These are phyloP conservation scores for Rhagoletis pomonella DNA, from an alignment of 1,140 invertebrate genomes.

Conservation along the genomic window DNA sequence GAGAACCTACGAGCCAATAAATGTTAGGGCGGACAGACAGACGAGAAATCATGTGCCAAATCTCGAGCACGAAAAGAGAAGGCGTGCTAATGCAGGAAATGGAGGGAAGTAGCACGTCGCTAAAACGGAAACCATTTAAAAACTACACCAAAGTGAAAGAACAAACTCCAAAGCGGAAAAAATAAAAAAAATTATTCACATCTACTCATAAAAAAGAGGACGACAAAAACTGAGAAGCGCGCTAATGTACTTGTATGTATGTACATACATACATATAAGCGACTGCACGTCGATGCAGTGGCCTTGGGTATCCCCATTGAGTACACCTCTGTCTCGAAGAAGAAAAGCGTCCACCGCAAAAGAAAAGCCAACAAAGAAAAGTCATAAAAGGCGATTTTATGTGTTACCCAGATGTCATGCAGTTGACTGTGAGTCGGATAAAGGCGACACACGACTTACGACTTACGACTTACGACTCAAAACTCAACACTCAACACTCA, in stretches of 20 bases:
- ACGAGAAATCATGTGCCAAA: constrained; percentile 26
- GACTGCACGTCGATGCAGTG: not conserved
- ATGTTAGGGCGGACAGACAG: constrained; percentile 35
- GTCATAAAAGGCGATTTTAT: constrained; percentile 48
- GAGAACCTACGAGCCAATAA: constrained; percentile 1
- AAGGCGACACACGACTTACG: constrained; percentile 43
- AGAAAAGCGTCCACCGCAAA: too few relatives aligned
- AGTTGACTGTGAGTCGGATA: constrained; percentile 12
- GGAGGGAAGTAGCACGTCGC: not conserved
- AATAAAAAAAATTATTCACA: not conserved
- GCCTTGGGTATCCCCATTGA: not conserved
- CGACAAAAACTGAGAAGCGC: too few relatives aligned
- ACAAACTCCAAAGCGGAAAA: not conserved
- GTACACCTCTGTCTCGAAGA: not conserved
- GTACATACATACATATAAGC: not conserved
- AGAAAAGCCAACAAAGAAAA: not conserved
- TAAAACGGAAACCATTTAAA: constrained; percentile 15
- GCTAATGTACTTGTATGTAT: not conserved
- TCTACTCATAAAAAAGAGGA: too few relatives aligned
- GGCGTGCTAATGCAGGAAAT: constrained; percentile 25
- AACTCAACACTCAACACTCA: not conserved
- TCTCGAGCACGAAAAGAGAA: not conserved
- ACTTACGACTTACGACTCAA: not conserved
- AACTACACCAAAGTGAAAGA: not conserved
- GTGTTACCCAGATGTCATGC: constrained; percentile 44